These are phyloP conservation scores for Teleopsis dalmanni DNA, from an alignment of 1,140 invertebrate species.

Conservation along the genomic window DNA sequence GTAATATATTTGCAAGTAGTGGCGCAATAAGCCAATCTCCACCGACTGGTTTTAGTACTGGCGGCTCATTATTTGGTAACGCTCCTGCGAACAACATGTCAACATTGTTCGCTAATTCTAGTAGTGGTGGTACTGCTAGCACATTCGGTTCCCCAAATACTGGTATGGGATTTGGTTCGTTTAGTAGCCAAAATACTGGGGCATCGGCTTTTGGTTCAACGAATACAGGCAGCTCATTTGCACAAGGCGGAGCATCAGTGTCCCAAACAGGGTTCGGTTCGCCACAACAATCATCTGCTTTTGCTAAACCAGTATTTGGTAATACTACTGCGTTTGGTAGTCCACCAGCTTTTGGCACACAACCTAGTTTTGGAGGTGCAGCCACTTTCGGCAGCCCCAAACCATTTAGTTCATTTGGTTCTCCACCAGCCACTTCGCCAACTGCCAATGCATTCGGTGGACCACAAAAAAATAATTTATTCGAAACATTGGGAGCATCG, in stretches of 20 bases:
- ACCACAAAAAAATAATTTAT: constrained; percentile 44
- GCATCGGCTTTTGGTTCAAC: constrained; percentile 22
- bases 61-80: constrained; percentile 37
- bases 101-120: constrained; percentile 25
- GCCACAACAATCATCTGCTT: constrained; percentile 15
- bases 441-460: constrained; percentile 29
- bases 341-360: constrained; percentile 43
- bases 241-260: constrained; percentile 23
- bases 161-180: constrained; percentile 38
- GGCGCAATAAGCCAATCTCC: neutral
- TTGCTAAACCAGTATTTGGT: constrained; percentile 22
- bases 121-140: constrained; percentile 16
- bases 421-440: constrained; percentile 18
- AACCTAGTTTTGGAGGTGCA: constrained; percentile 48
- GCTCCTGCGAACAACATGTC: constrained; percentile 1
- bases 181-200: constrained; percentile 31
- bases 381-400: constrained; percentile 47
- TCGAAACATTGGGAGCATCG: constrained; percentile 50
- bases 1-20: constrained; percentile 13
- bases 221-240: constrained; percentile 19
- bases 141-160: constrained; percentile 27
- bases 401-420: constrained; percentile 43
- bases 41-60: constrained; percentile 7
- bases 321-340: constrained; percentile 35
- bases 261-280: constrained; percentile 45